Conservation (phyloP, 1,140 invertebrate species). For the silkworm (Bombyx mori) region ASM3026992v2 NC_085127.1:5580001-5580500, state of each 20-base stretch:
- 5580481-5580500: no score
- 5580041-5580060: conserved; percentile 51
- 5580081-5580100: conserved; percentile 17
- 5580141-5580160: conserved; percentile 17
- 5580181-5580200: conserved; percentile 16
- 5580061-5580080: conserved; percentile 35
- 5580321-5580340: no score
- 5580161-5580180: not conserved
- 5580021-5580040: conserved; percentile 53
- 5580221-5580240: conserved; percentile 6
- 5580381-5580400: no score
- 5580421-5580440: no score
- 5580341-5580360: no score
- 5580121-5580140: conserved; percentile 44
- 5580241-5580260: not conserved
- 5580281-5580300: no score
- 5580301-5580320: no score
- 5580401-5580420: no score
- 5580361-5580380: no score
- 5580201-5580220: conserved; percentile 14
- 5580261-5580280: no score
- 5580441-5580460: no score
- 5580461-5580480: no score
- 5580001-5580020: conserved; percentile 36
- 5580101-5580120: conserved; percentile 51